Conservation (phyloP, 2,888 invertebrate genomes). For the Sminthurinus aureus region DNA sequence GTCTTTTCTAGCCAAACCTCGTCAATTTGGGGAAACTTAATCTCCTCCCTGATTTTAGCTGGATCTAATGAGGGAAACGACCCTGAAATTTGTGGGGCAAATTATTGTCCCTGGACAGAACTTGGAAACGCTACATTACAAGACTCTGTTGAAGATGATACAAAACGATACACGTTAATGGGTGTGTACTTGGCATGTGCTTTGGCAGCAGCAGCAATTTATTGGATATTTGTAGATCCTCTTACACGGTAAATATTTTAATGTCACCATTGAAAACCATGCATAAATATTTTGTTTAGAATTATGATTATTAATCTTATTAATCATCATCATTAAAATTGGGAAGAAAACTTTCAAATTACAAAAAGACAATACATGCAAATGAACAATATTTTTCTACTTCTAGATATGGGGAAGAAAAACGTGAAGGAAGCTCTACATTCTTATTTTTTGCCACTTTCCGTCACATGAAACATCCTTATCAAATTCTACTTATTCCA, state of each 20-base stretch:
- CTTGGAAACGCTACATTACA: constrained; percentile 23
- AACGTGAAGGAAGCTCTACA: constrained; percentile 72
- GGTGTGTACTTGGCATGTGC: constrained; percentile 90
- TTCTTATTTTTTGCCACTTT: constrained; percentile 87
- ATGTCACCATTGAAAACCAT: background rate
- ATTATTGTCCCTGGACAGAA: constrained; percentile 70
- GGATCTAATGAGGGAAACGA: background rate
- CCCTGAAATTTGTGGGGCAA: constrained; percentile 71
- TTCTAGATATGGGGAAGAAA: constrained; percentile 83
- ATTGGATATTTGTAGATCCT: constrained; percentile 88
- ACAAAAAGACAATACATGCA: no score
- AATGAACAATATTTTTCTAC: constrained; percentile 25
- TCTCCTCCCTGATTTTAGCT: constrained; percentile 89
- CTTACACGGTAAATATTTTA: constrained; percentile 75
- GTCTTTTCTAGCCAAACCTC: constrained; percentile 93
- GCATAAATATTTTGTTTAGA: background rate
- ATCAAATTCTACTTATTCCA: constrained; percentile 91
- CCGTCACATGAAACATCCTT: constrained; percentile 87
- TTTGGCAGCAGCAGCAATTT: constrained; percentile 82
- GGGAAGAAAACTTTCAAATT: no score
- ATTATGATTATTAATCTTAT: no score
- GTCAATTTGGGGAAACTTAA: constrained; percentile 73
- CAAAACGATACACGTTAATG: constrained; percentile 87
- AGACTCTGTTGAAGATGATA: constrained; percentile 73
- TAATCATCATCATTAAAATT: no score